Percentiles rank a stretch among this genome's conserved stretches.
phyloP scores from a whole-genome alignment of 2,113 vertebrate species.

The Felis chaus region DNA sequence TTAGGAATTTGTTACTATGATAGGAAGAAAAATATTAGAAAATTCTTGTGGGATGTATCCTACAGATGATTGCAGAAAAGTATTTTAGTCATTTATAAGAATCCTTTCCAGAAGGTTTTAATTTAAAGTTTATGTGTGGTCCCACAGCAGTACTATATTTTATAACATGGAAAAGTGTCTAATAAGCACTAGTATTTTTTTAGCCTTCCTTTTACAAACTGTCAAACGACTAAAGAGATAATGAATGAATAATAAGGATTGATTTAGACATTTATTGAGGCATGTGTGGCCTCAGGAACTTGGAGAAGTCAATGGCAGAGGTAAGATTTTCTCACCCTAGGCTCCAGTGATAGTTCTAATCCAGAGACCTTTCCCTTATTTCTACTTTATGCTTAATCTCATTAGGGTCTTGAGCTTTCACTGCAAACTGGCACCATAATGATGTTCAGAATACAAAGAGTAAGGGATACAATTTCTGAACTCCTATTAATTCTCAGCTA shows the following conservation, averaged over 20 bases:
- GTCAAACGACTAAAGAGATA: slow-evolving; percentile 76
- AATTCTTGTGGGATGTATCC: slow-evolving; percentile 19
- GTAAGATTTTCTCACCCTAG: slow-evolving; percentile 77
- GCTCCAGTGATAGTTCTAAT: slow-evolving; percentile 79
- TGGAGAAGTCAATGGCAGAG: slow-evolving; percentile 73
- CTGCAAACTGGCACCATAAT: slow-evolving; percentile 83
- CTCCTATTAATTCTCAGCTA: slow-evolving; percentile 74
- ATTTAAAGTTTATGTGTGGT: slow-evolving; percentile 60
- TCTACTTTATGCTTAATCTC: slow-evolving; percentile 85
- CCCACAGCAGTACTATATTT: slow-evolving; percentile 25
- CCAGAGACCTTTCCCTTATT: slow-evolving; percentile 62
- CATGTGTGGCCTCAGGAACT: slow-evolving; percentile 65
- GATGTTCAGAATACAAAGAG: slow-evolving; percentile 78
- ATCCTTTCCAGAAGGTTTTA: slow-evolving; percentile 32
- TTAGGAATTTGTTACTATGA: not conserved
- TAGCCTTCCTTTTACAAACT: slow-evolving; percentile 77
- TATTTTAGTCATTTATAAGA: slow-evolving; percentile 49
- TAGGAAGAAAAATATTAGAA: slow-evolving; percentile 30
- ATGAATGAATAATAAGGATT: slow-evolving; percentile 71
- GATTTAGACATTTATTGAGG: slow-evolving; percentile 73
- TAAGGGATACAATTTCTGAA: slow-evolving; percentile 68
- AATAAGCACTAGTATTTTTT: slow-evolving; percentile 50
- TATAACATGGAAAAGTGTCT: not conserved
- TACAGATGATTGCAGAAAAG: slow-evolving; percentile 32
- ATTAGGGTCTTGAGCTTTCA: slow-evolving; percentile 83